phyloP scores from a whole-genome alignment of 2,797 vertebrate genomes.

The Eulemur mongoz region DNA sequence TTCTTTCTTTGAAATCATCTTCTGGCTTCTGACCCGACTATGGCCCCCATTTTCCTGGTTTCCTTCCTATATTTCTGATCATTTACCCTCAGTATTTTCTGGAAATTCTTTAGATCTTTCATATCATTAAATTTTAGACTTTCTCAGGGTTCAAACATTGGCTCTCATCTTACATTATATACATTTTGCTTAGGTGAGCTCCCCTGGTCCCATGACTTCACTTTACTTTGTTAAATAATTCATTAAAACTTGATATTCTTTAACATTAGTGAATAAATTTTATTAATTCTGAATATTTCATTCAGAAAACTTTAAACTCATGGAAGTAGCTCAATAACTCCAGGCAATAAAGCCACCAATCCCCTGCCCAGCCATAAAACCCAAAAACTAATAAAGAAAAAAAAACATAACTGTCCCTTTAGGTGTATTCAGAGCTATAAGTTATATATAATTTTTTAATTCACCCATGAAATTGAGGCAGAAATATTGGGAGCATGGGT shows the following conservation, averaged over 20 bases:
- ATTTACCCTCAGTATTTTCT: not conserved
- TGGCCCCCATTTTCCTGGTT: not conserved
- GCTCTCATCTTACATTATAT: not conserved
- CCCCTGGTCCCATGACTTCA: not conserved
- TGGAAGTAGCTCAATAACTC: not conserved
- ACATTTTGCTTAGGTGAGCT: not conserved
- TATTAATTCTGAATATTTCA: not conserved
- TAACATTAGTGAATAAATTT: not conserved
- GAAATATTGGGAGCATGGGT: not conserved
- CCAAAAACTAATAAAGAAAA: not conserved
- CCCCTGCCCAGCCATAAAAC: not conserved
- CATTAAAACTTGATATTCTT: not conserved
- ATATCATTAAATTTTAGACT: not conserved
- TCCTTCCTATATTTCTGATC: not conserved
- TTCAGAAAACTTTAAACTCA: not conserved
- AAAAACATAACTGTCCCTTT: not conserved
- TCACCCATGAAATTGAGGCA: not conserved
- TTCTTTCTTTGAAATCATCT: not conserved
- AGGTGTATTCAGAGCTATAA: not conserved
- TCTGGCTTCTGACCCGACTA: not conserved
- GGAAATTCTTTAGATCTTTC: not conserved
- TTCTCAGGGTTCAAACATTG: not conserved
- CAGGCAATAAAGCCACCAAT: not conserved
- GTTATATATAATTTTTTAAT: not conserved
- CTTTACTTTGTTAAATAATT: not conserved